Evolutionary conservation across 92 coral and sea anemone species (phyloP), one percentile per base, ranked within the genome.

Genomic region (Desmophyllum pertusum): DNA sequence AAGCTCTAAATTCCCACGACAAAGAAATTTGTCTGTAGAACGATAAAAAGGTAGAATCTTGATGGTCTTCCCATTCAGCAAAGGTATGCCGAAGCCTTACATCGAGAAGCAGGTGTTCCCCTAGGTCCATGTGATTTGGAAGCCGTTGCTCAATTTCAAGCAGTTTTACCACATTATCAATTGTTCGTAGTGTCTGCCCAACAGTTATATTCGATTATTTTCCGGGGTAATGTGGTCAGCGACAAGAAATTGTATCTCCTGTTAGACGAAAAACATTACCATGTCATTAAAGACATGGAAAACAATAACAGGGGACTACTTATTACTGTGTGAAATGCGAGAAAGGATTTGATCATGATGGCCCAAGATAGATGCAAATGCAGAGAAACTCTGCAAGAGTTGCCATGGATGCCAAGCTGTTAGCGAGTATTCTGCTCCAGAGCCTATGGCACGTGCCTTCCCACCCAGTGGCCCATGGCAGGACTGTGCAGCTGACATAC

Each of bases 401-500:
- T 82, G 86, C 18, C 86, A 70, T 72, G 79, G 70, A 11, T 82
- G 79, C 48, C 86, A 82, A 72, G 66, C 38, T 33, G 86, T 82
- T 27, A 35, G 86, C 30, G 69, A 82, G 45, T 72, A 50, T 73
- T 18, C 48, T 37, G 35, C 57, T 30, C 74, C 87, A 64, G 87
- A 83, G 37, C 80, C 87, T 18, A 50, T 83, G 76, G 75, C 59
- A 3, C 42, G 76, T 29, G 64, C 65, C 0, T 25, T 15, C 10
- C 66, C 84, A 65, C 84, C 84, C 2, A 80, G 64, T 36, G 59
- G 76, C 29, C 84, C 84, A 27, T 80, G 76, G 84, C 63, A 80
- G 11, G 84, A 80, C 38, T 45, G 51, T 6, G 13, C 51, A 14
- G 51, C 51, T 6, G 51, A 45, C 14, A 6, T 45, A 45, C 51